These are phyloP conservation scores for Ischnus inquisitorius DNA, from an alignment of 2,888 invertebrate genomes.

Conservation along the genomic window DNA sequence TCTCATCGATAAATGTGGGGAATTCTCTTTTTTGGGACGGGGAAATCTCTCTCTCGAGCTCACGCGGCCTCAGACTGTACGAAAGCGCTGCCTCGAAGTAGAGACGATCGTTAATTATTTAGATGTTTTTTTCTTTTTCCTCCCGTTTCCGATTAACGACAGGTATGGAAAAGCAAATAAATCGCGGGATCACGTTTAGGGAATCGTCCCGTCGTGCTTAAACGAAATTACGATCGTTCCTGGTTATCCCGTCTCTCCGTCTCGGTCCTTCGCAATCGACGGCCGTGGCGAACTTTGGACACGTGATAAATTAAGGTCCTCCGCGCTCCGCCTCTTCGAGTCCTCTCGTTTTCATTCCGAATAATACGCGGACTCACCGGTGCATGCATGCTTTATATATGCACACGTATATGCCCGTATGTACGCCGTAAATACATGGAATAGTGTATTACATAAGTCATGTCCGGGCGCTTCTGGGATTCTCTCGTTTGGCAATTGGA, in stretches of 20 bases:
- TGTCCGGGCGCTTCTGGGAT: conserved; percentile 27
- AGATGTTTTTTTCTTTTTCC: not conserved
- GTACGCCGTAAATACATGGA: not conserved
- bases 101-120: not conserved
- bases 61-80: no score
- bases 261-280: conserved; percentile 44
- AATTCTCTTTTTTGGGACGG: not conserved
- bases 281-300: conserved; percentile 47
- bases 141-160: not conserved
- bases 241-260: conserved; percentile 30
- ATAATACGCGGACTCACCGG: conserved; percentile 3
- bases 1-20: no score
- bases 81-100: no score
- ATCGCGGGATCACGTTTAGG: conserved; percentile 1
- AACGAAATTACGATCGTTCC: conserved; percentile 53
- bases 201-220: conserved; percentile 37
- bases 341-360: conserved; percentile 23
- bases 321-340: not conserved
- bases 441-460: conserved; percentile 32
- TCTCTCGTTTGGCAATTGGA: conserved; percentile 40
- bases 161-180: conserved; percentile 6
- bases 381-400: not conserved
- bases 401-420: not conserved
- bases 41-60: no score
- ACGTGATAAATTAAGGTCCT: conserved; percentile 54